These are phyloP conservation scores for Dromius quadrimaculatus DNA, from an alignment of 2,888 invertebrate genomes.

Conservation along the genomic window DNA sequence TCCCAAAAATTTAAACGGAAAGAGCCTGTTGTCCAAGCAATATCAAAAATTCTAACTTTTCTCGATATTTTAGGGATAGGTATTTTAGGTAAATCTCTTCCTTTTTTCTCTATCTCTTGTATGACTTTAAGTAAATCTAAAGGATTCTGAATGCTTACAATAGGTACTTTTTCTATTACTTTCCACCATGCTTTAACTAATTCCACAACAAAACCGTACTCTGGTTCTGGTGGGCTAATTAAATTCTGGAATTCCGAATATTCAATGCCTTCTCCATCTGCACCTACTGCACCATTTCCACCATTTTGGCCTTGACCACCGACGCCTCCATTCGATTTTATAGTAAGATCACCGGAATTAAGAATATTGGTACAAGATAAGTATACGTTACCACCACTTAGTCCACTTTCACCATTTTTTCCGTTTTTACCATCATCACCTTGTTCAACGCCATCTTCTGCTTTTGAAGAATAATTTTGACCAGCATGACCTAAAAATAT, in stretches of 20 bases:
- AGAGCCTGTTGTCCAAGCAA: neutral
- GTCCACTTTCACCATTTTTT: slow-evolving; percentile 57
- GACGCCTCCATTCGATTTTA: slow-evolving; percentile 58
- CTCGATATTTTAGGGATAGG: slow-evolving; percentile 1
- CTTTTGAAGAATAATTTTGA: slow-evolving; percentile 21
- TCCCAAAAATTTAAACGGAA: slow-evolving; percentile 26
- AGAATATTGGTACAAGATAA: slow-evolving; percentile 55
- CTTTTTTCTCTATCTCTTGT: neutral
- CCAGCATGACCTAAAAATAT: slow-evolving; percentile 31
- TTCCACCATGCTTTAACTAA: neutral
- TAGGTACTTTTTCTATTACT: neutral
- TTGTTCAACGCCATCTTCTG: slow-evolving; percentile 50
- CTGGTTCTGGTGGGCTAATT: slow-evolving; percentile 11
- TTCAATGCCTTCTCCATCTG: slow-evolving; percentile 52
- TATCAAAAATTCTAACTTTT: neutral
- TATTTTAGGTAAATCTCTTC: neutral
- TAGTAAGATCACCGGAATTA: slow-evolving; percentile 55
- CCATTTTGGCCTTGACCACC: slow-evolving; percentile 59
- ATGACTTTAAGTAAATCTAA: neutral
- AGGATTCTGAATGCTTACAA: neutral
- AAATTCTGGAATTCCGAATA: slow-evolving; percentile 18
- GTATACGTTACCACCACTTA: slow-evolving; percentile 59
- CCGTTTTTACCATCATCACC: slow-evolving; percentile 55
- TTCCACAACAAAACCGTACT: neutral
- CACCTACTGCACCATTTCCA: slow-evolving; percentile 57